Percentiles rank a stretch among this genome's conserved stretches.
These are phyloP conservation scores for Malachius bipustulatus DNA, from an alignment of 2,888 invertebrate genomes.

Conservation along the genomic window DNA sequence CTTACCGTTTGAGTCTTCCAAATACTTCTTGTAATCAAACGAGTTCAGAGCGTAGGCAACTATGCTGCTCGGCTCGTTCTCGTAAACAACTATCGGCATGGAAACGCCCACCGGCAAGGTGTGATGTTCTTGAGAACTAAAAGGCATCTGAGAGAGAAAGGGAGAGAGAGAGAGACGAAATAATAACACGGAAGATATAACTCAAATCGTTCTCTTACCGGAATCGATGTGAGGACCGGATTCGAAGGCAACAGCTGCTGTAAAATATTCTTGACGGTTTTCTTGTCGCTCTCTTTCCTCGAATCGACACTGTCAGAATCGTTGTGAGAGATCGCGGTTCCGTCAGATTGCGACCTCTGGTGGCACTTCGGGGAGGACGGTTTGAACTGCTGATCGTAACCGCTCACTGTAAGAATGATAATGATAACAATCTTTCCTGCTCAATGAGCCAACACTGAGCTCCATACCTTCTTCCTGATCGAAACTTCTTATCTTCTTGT, in stretches of 20 bases:
- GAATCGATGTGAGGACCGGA: slow-evolving; percentile 34
- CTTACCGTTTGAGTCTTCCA: slow-evolving; percentile 38
- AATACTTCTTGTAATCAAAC: slow-evolving; percentile 51
- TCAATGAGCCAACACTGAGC: too few relatives aligned
- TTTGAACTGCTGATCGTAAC: too few relatives aligned
- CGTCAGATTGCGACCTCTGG: slow-evolving; percentile 38
- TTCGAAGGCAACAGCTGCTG: slow-evolving; percentile 53
- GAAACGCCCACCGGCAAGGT: slow-evolving; percentile 45
- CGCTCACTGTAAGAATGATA: too few relatives aligned
- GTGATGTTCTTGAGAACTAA: slow-evolving; percentile 58
- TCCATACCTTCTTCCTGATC: slow-evolving; percentile 39
- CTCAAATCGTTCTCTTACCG: slow-evolving; percentile 24
- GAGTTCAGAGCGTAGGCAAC: slow-evolving; percentile 73
- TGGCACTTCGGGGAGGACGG: slow-evolving; percentile 30
- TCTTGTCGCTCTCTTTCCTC: slow-evolving; percentile 43
- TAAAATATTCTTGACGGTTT: slow-evolving; percentile 54
- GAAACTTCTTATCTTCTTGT: slow-evolving; percentile 38
- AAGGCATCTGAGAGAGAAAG: slow-evolving; percentile 45
- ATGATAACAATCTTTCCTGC: too few relatives aligned
- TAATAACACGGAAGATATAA: neutral
- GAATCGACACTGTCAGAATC: slow-evolving; percentile 30
- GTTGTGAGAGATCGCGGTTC: slow-evolving; percentile 26
- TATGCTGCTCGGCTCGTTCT: slow-evolving; percentile 72
- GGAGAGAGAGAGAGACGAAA: slow-evolving; percentile 20
- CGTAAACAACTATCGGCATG: slow-evolving; percentile 62